phyloP scores from a whole-genome alignment of 2,113 vertebrate genomes.

The Hiodon tergisus region DNA sequence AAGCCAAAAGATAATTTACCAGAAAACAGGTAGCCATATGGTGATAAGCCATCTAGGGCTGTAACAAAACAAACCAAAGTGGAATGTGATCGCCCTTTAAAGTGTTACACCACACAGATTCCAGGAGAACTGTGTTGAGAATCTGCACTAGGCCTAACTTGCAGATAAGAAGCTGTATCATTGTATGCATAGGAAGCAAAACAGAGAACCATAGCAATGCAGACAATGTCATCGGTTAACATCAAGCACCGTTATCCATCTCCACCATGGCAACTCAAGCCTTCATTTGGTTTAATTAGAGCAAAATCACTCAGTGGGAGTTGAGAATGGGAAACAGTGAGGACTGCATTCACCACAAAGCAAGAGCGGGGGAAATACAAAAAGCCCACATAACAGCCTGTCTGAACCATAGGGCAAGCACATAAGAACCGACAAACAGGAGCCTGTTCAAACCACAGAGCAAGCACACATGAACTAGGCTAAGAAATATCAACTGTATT shows the following conservation, averaged over 20 bases:
- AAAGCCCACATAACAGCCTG: neutral
- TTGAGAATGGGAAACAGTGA: neutral
- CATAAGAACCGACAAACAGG: too few species aligned
- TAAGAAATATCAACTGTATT: neutral
- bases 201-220: neutral
- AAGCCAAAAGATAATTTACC: constrained; percentile 38
- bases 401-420: neutral
- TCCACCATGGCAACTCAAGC: neutral
- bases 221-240: neutral
- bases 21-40: constrained; percentile 6
- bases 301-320: neutral
- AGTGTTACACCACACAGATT: neutral
- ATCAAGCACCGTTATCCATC: neutral
- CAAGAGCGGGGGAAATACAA: too few species aligned
- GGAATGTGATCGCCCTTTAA: too few species aligned
- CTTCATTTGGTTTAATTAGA: constrained; percentile 9
- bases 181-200: too few species aligned
- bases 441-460: neutral
- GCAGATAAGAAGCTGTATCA: neutral
- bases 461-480: neutral
- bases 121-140: neutral
- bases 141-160: neutral
- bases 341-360: too few species aligned
- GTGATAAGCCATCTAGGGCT: too few species aligned
- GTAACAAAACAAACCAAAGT: too few species aligned